Conservation (phyloP, 2,113 vertebrate species). For the Thunnus thynnus region DNA sequence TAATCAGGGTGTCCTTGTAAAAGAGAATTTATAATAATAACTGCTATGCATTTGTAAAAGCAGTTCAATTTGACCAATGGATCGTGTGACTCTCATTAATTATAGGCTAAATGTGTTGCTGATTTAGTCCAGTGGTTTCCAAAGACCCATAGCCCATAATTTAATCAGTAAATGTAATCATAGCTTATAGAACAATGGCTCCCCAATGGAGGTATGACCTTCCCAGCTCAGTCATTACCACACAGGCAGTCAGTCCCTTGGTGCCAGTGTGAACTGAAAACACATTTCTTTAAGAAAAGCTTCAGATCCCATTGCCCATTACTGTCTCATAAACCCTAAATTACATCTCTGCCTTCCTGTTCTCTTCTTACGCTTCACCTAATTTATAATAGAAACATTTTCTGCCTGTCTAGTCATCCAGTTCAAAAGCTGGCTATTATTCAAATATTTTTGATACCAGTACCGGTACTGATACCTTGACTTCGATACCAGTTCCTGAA, state of each 20-base stretch:
- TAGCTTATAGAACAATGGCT: slow-evolving; percentile 54
- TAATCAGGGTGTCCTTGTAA: too few relatives aligned
- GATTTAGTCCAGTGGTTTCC: slow-evolving; percentile 54
- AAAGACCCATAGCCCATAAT: slow-evolving; percentile 51
- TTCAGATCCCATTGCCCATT: slow-evolving; percentile 3
- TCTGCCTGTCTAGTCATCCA: background rate
- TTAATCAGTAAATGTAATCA: slow-evolving; percentile 61
- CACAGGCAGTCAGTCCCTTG: slow-evolving; percentile 21
- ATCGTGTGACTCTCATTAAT: slow-evolving; percentile 52
- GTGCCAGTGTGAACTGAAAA: slow-evolving; percentile 12
- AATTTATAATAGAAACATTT: slow-evolving; percentile 8
- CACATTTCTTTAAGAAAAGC: slow-evolving; percentile 19
- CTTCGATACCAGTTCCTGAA: too few relatives aligned
- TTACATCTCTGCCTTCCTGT: background rate
- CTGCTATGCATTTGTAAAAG: background rate
- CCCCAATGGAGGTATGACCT: slow-evolving; percentile 56
- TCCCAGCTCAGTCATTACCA: slow-evolving; percentile 22
- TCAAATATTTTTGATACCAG: too few relatives aligned
- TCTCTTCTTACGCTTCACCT: slow-evolving; percentile 4
- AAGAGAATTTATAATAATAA: too few relatives aligned
- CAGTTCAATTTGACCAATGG: slow-evolving; percentile 25
- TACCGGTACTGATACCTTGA: too few relatives aligned
- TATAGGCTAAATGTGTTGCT: slow-evolving; percentile 42
- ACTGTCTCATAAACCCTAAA: background rate
- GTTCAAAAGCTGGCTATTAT: too few relatives aligned